Conservation (phyloP, 2,888 invertebrate species). For the Empis stercorea region DNA sequence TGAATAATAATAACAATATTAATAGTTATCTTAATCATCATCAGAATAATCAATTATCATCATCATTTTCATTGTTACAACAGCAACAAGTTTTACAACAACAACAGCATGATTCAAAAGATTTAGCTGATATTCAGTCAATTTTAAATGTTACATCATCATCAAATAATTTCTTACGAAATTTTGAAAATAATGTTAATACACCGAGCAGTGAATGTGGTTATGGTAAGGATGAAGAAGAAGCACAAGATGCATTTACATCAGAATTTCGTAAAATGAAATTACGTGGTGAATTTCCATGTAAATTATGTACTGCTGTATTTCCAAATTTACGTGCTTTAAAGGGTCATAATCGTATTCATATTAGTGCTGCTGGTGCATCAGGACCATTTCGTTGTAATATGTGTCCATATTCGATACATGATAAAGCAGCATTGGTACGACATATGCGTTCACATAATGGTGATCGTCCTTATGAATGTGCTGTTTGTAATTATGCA, state of each 20-base stretch:
- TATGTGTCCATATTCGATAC: conserved; percentile 75
- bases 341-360: conserved; percentile 81
- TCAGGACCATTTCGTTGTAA: conserved; percentile 82
- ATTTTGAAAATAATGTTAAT: conserved; percentile 40
- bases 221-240: conserved; percentile 46
- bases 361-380: conserved; percentile 60
- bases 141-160: conserved; percentile 64
- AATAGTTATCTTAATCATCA: no score
- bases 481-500: conserved; percentile 88
- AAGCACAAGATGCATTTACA: conserved; percentile 71
- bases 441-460: conserved; percentile 90
- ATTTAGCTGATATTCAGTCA: conserved; percentile 75
- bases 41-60: neutral
- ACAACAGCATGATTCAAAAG: conserved; percentile 43
- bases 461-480: conserved; percentile 89
- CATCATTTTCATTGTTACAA: conserved; percentile 13
- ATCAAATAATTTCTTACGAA: conserved; percentile 48
- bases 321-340: conserved; percentile 81
- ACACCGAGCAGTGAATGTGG: conserved; percentile 33
- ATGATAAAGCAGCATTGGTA: conserved; percentile 79
- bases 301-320: conserved; percentile 73
- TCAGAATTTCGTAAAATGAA: conserved; percentile 83
- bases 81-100: conserved; percentile 17
- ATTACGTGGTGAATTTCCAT: conserved; percentile 77
- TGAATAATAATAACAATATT: no score